Percentiles rank a stretch among this genome's conserved stretches.
Evolutionary conservation across 1,140 invertebrate genomes (phyloP).

Genomic region (Melipona quadrifasciata): DNA sequence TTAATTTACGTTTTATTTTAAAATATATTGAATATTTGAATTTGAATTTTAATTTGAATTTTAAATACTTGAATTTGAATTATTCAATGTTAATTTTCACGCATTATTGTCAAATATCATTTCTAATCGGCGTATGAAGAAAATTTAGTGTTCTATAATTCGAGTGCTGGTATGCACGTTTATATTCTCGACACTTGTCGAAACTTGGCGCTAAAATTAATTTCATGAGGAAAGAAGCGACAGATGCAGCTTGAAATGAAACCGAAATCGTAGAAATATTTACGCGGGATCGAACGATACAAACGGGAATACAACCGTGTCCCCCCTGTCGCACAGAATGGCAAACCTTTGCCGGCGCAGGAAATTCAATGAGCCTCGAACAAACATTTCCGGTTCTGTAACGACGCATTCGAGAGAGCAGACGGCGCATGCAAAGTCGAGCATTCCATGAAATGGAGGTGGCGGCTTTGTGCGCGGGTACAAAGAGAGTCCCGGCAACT

Average conservation of each 20-base stretch:
- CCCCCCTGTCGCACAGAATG: not conserved
- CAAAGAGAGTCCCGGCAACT: slow-evolving; percentile 53
- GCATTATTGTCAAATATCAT: not conserved
- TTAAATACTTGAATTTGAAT: not conserved
- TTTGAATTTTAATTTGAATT: not conserved
- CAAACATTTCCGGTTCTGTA: slow-evolving; percentile 63
- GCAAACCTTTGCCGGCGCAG: slow-evolving; percentile 46
- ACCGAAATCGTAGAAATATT: slow-evolving; percentile 14
- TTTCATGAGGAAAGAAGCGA: not conserved
- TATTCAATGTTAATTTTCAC: not conserved
- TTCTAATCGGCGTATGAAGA: not conserved
- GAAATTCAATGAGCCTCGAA: slow-evolving; percentile 66
- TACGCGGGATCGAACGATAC: not conserved
- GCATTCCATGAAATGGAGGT: slow-evolving; percentile 53
- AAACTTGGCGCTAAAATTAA: not conserved
- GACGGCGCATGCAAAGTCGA: slow-evolving; percentile 58
- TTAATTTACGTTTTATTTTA: too few relatives aligned
- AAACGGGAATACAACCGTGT: not conserved
- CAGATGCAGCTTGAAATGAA: not conserved
- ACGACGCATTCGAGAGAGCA: slow-evolving; percentile 62
- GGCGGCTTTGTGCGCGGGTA: slow-evolving; percentile 52
- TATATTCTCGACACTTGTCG: not conserved
- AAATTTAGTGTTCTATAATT: not conserved
- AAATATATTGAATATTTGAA: not conserved
- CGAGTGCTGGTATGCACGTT: too few relatives aligned